Evolutionary conservation across 2,888 invertebrate genomes (phyloP), one percentile per base, ranked within the genome.

Genomic region (Megastigmus dorsalis): DNA sequence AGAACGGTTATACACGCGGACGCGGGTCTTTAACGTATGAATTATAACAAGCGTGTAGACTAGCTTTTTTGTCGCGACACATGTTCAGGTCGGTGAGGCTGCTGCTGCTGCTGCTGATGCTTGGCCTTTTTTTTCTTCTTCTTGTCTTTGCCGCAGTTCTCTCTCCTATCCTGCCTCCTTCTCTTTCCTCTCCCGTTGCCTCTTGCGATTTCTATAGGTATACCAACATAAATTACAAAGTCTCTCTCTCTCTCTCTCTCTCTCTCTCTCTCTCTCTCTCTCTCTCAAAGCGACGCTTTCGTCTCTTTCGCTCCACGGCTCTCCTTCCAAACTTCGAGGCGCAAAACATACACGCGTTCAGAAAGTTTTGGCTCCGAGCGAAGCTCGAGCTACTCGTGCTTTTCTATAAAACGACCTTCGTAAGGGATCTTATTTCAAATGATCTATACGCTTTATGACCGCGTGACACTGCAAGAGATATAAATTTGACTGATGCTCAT

Each of bases 21-120:
- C 79, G 80, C 80, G 60, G 57, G 33, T 82, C 82, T 84, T 84
- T 82, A 83, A 78, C 81, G 82, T 84, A 84, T 85, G 84, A 85
- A 84, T 85, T 85, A 85, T 84, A 84, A 84, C 82, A 82, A 81
- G 79, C 74, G 79, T 77, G 75, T 69, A 74, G 74, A 68, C 74
- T 62, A 57, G 62, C 81, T 83, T 83, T 84, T n/a, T 83, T 83
- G 82, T 78, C 74, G 74, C 80, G 79, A 82, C 83, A 83, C 82
- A 82, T 83, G 83, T 82, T 82, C 78, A 69, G 74, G 70, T 65
- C 73, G 75, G 72, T n/a, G 20, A 18, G n/a, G 23, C 59, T 41
- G 13, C n/a, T n/a, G n/a, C n/a, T n/a, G n/a, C n/a, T n/a, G n/a
- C n/a, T n/a, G n/a, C n/a, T n/a, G n/a, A n/a, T n/a, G n/a, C n/a